These are phyloP conservation scores for Ephestia elutella DNA, from an alignment of 1,140 invertebrate species.

Conservation along the genomic window DNA sequence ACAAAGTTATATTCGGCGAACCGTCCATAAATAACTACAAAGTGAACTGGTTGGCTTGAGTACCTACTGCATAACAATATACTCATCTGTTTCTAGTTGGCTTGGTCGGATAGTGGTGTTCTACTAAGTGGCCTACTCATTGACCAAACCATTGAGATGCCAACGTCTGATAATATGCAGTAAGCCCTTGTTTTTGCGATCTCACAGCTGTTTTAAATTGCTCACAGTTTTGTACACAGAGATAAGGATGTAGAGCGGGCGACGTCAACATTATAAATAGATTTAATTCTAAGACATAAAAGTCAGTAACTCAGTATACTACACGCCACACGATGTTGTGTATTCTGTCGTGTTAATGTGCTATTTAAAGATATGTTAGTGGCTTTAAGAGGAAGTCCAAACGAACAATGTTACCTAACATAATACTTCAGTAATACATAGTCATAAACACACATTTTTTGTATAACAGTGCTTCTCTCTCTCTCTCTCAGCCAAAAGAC, in stretches of 20 bases:
- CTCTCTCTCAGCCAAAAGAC: no score
- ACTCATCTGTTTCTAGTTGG: conserved; percentile 15
- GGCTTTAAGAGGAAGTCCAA: not conserved
- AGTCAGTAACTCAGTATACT: conserved; percentile 36
- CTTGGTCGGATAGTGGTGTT: conserved; percentile 10
- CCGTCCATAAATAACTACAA: not conserved
- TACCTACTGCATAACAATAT: not conserved
- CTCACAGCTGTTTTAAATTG: conserved; percentile 46
- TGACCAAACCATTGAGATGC: not conserved
- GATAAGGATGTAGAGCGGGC: conserved; percentile 61
- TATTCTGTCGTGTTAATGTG: conserved; percentile 22
- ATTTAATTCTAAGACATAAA: conserved; percentile 52
- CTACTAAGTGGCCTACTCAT: not conserved
- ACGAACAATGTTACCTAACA: no score
- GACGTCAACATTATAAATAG: conserved; percentile 66
- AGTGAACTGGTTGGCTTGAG: not conserved
- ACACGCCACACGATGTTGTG: conserved; percentile 28
- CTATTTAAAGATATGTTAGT: not conserved
- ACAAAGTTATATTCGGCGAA: conserved; percentile 3
- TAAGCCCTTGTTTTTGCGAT: conserved; percentile 16
- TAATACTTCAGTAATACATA: no score
- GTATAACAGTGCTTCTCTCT: no score
- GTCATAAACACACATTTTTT: no score
- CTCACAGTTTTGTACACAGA: conserved; percentile 39
- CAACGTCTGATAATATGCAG: not conserved